These are phyloP conservation scores for Athrips mouffetella DNA, from an alignment of 2,888 invertebrate species.

Conservation along the genomic window DNA sequence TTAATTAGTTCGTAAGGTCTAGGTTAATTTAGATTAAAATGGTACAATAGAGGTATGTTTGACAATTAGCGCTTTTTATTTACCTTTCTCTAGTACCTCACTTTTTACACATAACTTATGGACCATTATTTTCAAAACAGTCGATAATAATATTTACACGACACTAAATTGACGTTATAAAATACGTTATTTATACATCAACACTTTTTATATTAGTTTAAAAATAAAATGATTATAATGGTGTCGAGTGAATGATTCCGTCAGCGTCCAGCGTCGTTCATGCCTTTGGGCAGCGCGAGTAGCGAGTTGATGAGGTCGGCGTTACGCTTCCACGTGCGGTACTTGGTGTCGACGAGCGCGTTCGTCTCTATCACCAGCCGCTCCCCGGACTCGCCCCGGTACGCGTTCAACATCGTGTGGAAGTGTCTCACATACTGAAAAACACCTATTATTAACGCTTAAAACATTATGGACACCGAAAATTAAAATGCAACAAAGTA, in stretches of 20 bases:
- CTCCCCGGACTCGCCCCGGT: slow-evolving; percentile 32
- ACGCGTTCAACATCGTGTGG: slow-evolving; percentile 47
- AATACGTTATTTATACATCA: no score
- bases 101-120: no score
- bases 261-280: slow-evolving; percentile 85
- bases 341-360: slow-evolving; percentile 45
- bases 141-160: background rate
- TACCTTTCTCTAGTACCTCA: no score
- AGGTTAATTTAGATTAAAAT: slow-evolving; percentile 33
- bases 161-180: no score
- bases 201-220: background rate
- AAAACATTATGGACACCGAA: no score
- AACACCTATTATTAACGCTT: no score
- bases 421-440: slow-evolving; percentile 51
- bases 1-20: slow-evolving; percentile 27
- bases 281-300: slow-evolving; percentile 85
- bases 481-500: no score
- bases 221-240: slow-evolving; percentile 1
- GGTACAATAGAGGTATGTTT: slow-evolving; percentile 46
- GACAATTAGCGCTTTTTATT: slow-evolving; percentile 23
- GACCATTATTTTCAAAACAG: background rate
- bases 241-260: background rate
- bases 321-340: slow-evolving; percentile 79
- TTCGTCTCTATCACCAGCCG: slow-evolving; percentile 38
- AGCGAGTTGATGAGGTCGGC: slow-evolving; percentile 86